Conservation (phyloP, 2,797 vertebrate genomes). For the Channallabes apus region DNA sequence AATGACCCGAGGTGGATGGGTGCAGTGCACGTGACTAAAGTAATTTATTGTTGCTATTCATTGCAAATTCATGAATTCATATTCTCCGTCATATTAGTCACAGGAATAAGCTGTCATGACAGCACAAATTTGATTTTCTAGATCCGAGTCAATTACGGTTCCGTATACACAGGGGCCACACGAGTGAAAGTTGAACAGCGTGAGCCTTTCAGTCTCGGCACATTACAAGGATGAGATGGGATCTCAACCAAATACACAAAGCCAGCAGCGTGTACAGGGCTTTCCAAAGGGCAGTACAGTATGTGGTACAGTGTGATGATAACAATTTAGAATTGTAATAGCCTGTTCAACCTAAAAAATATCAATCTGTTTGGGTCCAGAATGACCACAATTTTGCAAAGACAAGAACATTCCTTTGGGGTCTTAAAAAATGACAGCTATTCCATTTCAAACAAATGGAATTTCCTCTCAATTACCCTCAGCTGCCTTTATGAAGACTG, state of each 20-base stretch:
- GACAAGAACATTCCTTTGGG: conserved; percentile 10
- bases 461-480: conserved; percentile 26
- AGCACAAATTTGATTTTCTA: conserved; percentile 51
- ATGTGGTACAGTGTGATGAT: background rate
- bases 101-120: conserved; percentile 51
- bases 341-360: conserved; percentile 13
- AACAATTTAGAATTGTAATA: background rate
- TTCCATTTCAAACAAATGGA: conserved; percentile 37
- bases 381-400: conserved; percentile 18
- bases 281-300: conserved; percentile 7
- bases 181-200: conserved; percentile 8
- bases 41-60: conserved; percentile 57
- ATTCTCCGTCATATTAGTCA: conserved; percentile 57
- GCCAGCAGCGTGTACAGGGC: background rate
- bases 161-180: conserved; percentile 28
- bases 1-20: conserved; percentile 44
- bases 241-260: conserved; percentile 14
- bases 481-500: conserved; percentile 12
- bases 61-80: conserved; percentile 55
- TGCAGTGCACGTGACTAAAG: conserved; percentile 30
- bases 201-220: conserved; percentile 9
- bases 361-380: background rate
- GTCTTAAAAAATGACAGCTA: conserved; percentile 15
- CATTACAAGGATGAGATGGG: background rate
- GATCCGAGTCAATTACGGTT: conserved; percentile 46